These are phyloP conservation scores for Umimayanthus chanpuru DNA, from an alignment of 92 coral and sea anemone species.

Conservation along the genomic window DNA sequence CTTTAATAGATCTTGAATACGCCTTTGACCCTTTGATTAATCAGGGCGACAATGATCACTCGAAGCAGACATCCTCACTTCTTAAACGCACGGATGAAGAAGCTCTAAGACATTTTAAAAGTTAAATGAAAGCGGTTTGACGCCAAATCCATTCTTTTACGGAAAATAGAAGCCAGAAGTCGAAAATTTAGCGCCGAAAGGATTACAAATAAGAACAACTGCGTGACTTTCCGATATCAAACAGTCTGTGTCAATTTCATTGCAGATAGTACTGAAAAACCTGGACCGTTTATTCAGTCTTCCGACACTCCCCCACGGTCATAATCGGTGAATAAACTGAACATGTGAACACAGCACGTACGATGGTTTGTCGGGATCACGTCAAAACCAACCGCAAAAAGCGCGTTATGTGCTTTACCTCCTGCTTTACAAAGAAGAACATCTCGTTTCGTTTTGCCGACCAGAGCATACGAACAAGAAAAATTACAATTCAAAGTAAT, in stretches of 20 bases:
- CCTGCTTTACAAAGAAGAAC: constrained; percentile 19
- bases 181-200: background rate
- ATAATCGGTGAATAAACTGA: constrained; percentile 21
- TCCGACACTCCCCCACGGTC: constrained; percentile 10
- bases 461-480: constrained; percentile 11
- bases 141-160: background rate
- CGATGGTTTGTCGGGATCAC: background rate
- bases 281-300: background rate
- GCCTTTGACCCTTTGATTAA: background rate
- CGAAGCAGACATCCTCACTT: background rate
- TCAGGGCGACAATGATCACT: background rate
- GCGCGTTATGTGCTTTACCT: constrained; percentile 21
- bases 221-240: background rate
- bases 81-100: background rate
- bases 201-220: background rate
- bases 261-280: background rate
- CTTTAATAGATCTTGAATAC: background rate
- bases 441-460: constrained; percentile 29
- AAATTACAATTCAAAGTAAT: background rate
- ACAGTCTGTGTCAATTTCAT: constrained; percentile 1
- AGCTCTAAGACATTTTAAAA: too few relatives aligned
- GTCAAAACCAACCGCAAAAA: constrained; percentile 11
- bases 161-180: background rate
- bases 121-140: too few relatives aligned
- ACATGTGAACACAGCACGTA: constrained; percentile 23